A percentile compares a stretch with the other conserved stretches of the same genome.
phyloP scores from a whole-genome alignment of 2,797 vertebrate species.

The Enteromius unitaeniatus region DNA sequence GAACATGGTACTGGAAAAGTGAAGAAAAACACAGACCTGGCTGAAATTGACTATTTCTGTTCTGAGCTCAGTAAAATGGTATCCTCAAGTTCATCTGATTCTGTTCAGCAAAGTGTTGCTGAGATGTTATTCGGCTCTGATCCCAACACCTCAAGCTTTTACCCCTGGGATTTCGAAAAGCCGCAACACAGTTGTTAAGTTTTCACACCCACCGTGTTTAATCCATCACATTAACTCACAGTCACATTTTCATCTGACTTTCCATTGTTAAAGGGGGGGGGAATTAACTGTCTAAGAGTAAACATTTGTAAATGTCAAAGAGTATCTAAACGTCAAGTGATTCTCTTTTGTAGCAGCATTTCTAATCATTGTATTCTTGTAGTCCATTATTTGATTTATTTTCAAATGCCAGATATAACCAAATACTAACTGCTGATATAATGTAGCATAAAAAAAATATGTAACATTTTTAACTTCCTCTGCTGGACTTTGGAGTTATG shows the following conservation, averaged over 20 bases:
- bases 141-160: constrained; percentile 60
- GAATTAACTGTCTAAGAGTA: neutral
- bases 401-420: constrained; percentile 45
- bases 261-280: neutral
- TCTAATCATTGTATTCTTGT: neutral
- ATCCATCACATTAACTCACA: neutral
- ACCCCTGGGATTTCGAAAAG: constrained; percentile 63
- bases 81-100: constrained; percentile 57
- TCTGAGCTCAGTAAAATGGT: constrained; percentile 65
- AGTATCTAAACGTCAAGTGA: neutral
- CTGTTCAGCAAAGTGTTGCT: constrained; percentile 61
- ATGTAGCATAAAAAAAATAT: constrained; percentile 64
- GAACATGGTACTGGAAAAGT: constrained; percentile 34
- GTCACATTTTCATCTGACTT: constrained; percentile 15
- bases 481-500: constrained; percentile 56
- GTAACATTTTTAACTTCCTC: constrained; percentile 40
- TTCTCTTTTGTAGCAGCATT: constrained; percentile 2
- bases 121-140: constrained; percentile 64
- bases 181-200: constrained; percentile 48
- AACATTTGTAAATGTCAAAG: constrained; percentile 1
- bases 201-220: constrained; percentile 7
- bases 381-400: neutral
- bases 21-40: constrained; percentile 46
- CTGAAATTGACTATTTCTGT: constrained; percentile 61
- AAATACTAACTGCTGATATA: constrained; percentile 63